These are phyloP conservation scores for Petrocephalus zakoni DNA, from an alignment of 2,113 vertebrate species.

Conservation along the genomic window DNA sequence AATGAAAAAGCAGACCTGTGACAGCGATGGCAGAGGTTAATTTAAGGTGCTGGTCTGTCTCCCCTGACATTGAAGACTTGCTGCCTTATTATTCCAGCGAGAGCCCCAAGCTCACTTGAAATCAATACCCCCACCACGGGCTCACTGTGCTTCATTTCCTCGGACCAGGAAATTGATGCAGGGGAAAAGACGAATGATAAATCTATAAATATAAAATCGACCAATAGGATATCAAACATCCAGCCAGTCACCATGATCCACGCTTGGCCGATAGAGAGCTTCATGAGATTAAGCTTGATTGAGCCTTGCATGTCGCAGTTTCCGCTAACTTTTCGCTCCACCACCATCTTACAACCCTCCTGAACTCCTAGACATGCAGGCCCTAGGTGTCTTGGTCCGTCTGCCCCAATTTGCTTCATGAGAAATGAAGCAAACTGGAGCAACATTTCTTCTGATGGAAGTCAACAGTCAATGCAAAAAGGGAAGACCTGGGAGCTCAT, in stretches of 20 bases:
- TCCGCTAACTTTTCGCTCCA: background rate
- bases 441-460: background rate
- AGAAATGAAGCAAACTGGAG: background rate
- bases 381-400: background rate
- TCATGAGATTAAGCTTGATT: background rate
- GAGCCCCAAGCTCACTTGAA: background rate
- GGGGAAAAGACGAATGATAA: conserved; percentile 47
- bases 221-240: conserved; percentile 60
- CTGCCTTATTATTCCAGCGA: background rate
- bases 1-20: background rate
- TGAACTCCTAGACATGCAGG: background rate
- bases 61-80: background rate
- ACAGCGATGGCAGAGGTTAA: conserved; percentile 6
- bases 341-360: background rate
- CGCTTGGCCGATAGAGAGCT: background rate
- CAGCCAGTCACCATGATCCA: background rate
- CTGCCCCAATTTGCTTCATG: background rate
- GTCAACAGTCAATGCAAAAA: background rate
- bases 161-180: conserved; percentile 42
- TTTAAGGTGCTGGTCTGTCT: background rate
- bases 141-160: conserved; percentile 37
- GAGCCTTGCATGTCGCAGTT: background rate
- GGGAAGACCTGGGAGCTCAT: background rate
- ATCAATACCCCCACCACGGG: conserved; percentile 15
- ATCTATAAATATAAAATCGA: conserved; percentile 61